Conservation (phyloP, 2,797 vertebrate species). For the Urosaurus nigricauda region DNA sequence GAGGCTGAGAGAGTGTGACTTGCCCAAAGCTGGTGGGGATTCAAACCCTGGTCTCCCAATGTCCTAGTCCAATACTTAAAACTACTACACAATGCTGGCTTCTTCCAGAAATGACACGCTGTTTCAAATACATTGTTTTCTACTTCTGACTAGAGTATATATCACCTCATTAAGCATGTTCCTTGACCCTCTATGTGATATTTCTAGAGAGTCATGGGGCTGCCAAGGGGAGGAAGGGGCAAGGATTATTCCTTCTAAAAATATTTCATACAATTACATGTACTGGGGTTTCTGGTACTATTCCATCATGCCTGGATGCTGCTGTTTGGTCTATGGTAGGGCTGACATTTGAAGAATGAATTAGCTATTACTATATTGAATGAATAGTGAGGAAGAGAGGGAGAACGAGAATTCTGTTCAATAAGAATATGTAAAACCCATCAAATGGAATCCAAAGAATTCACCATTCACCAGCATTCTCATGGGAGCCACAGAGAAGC, state of each 20-base stretch:
- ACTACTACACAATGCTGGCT: neutral
- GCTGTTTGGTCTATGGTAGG: neutral
- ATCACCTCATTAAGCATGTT: no score
- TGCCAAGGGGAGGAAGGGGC: no score
- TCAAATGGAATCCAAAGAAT: slow-evolving; percentile 10
- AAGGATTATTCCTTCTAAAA: neutral
- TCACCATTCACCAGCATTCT: slow-evolving; percentile 1
- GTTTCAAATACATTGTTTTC: no score
- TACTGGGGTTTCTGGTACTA: neutral
- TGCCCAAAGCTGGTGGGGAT: neutral
- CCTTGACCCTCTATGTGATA: no score
- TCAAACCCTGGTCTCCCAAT: neutral
- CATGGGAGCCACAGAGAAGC: neutral
- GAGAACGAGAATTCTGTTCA: neutral
- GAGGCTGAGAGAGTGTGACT: neutral
- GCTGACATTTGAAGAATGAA: neutral
- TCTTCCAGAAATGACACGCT: no score
- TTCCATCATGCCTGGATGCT: neutral
- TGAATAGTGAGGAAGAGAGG: neutral
- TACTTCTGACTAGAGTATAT: no score
- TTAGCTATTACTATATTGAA: neutral
- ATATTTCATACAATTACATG: neutral
- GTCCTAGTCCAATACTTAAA: no score
- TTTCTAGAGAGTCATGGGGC: no score
- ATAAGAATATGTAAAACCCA: neutral